Base-by-base conservation (phyloP, 2,888 invertebrate genomes). In the Mythimna loreyi region DNA sequence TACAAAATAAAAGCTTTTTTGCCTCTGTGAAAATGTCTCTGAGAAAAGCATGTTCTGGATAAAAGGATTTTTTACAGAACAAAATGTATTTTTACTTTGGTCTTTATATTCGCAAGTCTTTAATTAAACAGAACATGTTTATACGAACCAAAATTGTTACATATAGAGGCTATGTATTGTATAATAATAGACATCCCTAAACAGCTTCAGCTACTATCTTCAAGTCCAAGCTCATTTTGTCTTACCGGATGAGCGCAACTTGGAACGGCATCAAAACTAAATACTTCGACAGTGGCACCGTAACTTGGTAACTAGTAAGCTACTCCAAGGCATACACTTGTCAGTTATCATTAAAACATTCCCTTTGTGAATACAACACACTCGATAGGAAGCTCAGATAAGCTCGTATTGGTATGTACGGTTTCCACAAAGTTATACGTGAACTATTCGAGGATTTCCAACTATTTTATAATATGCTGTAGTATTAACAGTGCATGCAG, bases 401-500 rank as follows among this genome's bases (percentile, higher is more conserved):
- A 65, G 55, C 52, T 75, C 49, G 69, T 59, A 66, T 67, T 63
- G 55, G 68, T 70, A 68, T 64, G 16, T 40, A 65, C 47, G 56
- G 62, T 66, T 72, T 66, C 63, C 64, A 59, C 72, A 68, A 64
- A 76, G 58, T 75, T 76, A 64, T 45, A 72, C 50, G 30, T 45
- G 55, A 78, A 84, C 73, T 82, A 78, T 72, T 66, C 60, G 52
- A 52, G 63, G 57, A 57, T 62, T 65, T 49, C 61, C 50, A 66
- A 65, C 70, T 70, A 63, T 66, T 75, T 72, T 68, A 75, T 60
- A 67, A 50, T 77, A 78, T 69, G 67, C 55, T 74, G 67, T 65
- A 71, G 64, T 72, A 52, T 78, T 73, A 74, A 56, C 78, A 58
- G 68, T 52, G 74, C 72, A 80, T 81, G 78, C 81, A 69, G 77